These are phyloP conservation scores for Sternarchorhynchus goeldii DNA, from an alignment of 2,797 vertebrate genomes.

Conservation along the genomic window DNA sequence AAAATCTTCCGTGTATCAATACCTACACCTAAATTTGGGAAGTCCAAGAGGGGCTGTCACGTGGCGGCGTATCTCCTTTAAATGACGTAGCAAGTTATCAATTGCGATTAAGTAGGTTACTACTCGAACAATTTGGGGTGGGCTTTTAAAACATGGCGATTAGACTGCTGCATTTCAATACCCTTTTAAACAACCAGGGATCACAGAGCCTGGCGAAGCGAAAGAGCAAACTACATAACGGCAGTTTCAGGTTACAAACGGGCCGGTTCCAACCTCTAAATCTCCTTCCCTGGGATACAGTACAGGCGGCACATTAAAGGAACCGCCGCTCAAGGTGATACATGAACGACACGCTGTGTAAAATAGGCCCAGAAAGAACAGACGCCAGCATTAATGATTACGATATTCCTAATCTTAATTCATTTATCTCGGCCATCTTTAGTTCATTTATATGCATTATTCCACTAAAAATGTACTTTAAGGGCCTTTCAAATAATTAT, in stretches of 20 bases:
- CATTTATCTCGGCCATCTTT: constrained; percentile 23
- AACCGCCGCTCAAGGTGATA: constrained; percentile 72
- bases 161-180: background rate
- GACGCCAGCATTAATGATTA: background rate
- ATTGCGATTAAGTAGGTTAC: background rate
- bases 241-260: constrained; percentile 63
- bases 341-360: constrained; percentile 28
- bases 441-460: background rate
- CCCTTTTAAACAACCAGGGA: background rate
- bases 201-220: constrained; percentile 20
- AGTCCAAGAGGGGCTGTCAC: background rate
- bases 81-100: constrained; percentile 14
- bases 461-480: background rate
- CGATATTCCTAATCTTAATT: constrained; percentile 17
- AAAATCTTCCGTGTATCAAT: background rate
- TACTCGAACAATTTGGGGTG: background rate
- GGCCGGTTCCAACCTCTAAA: constrained; percentile 71
- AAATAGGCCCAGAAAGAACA: constrained; percentile 15
- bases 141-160: background rate
- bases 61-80: background rate
- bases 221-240: constrained; percentile 47
- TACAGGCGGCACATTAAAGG: constrained; percentile 58
- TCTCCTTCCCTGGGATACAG: constrained; percentile 68
- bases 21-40: too few relatives aligned
- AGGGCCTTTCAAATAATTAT: too few relatives aligned